Conservation (phyloP, 2,888 invertebrate species). For the Artemia sinica region DNA sequence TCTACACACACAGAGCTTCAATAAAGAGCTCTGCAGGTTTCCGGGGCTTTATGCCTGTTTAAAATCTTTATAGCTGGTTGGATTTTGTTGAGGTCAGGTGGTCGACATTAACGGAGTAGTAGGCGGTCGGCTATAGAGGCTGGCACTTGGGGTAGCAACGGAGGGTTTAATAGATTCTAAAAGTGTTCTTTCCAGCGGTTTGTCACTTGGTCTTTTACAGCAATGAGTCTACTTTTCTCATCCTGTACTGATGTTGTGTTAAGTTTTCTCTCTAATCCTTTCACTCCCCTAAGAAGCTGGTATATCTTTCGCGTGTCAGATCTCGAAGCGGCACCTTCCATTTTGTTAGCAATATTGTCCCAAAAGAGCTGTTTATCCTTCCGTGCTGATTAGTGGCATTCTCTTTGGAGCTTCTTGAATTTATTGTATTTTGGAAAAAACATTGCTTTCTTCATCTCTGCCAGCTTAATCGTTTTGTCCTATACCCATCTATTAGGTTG, state of each 20-base stretch:
- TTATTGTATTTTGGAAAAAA: too few relatives aligned
- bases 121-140: background rate
- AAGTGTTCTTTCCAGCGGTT: conserved; percentile 10
- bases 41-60: background rate
- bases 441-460: too few relatives aligned
- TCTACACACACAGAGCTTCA: background rate
- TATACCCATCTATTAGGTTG: too few relatives aligned
- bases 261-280: background rate
- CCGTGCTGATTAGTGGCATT: too few relatives aligned
- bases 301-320: background rate
- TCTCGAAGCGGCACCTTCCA: conserved; percentile 7
- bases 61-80: conserved; percentile 1
- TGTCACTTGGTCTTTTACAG: background rate
- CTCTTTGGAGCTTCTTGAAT: too few relatives aligned
- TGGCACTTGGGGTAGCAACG: background rate
- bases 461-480: too few relatives aligned
- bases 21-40: background rate
- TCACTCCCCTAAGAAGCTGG: conserved; percentile 6
- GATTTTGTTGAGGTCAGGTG: background rate
- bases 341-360: background rate
- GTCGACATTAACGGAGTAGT: conserved; percentile 9
- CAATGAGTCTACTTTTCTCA: background rate
- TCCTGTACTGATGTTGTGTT: conserved; percentile 3
- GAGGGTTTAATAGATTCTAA: background rate
- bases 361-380: conserved; percentile 9